A percentile compares a stretch with the other conserved stretches of the same genome.
These are phyloP conservation scores for Rhynchonycteris naso DNA, from an alignment of 2,797 vertebrate genomes.

Conservation along the genomic window DNA sequence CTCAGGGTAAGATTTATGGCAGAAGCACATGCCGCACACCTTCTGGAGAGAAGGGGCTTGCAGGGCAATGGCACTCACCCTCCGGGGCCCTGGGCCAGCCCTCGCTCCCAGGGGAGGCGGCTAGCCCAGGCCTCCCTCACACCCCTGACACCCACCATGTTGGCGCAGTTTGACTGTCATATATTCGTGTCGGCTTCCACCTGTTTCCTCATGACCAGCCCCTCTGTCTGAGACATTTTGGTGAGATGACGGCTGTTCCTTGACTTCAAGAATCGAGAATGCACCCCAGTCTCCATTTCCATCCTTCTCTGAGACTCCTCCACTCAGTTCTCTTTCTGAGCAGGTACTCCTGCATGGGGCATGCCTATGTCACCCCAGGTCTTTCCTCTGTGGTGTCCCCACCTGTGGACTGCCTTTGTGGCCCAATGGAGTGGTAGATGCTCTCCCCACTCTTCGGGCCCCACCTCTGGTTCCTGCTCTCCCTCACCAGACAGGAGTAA, in stretches of 20 bases:
- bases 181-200: accelerated
- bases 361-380: neutral
- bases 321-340: neutral
- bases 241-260: accelerated
- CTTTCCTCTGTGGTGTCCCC: neutral
- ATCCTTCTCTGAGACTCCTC: neutral
- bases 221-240: neutral
- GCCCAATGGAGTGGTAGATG: neutral
- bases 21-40: neutral
- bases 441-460: neutral
- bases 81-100: neutral
- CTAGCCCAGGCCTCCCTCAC: neutral
- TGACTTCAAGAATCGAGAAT: neutral
- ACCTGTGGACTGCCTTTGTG: neutral
- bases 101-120: neutral
- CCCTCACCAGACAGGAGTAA: neutral
- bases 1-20: slow-evolving; percentile 75
- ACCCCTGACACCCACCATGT: neutral
- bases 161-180: no score
- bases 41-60: neutral
- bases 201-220: neutral
- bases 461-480: neutral
- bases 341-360: neutral
- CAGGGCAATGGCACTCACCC: neutral
- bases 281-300: neutral